Evolutionary conservation across 92 coral and sea anemone genomes (phyloP), one percentile per base, ranked within the genome.

Genomic region (Phenganax stokvisi): DNA sequence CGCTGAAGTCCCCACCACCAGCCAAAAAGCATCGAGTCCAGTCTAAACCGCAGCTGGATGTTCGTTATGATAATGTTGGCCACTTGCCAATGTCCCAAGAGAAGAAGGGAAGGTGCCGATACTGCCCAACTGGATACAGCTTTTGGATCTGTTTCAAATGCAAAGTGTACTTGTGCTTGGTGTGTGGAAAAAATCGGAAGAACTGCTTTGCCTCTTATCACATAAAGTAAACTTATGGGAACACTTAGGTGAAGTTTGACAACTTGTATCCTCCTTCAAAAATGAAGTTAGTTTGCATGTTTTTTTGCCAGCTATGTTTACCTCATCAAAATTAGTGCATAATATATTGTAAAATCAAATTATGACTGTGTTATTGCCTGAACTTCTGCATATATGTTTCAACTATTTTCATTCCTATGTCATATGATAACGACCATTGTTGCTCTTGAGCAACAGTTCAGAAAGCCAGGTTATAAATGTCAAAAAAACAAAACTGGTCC

Each of bases 131-230:
- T 52, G 62, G 62, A 9, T 68, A 10, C 13, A 68, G 73, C 53
- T 37, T n/a, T 73, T 73, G 77, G 77, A 73, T 30, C 10, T 73
- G 60, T 11, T 52, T 30, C 37, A 73, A 56, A 11, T 51, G 77
- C 30, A 73, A 73, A 15, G 77, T 73, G 0, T 73, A 51, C 29
- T 27, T 73, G 77, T 73, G 77, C 77, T 2, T 73, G 27, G 77
- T 73, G 9, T 73, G 60, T 52, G 77, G 77, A 8, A 73, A 51
- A 13, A 73, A 51, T 31, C 77, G 0, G 3, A 73, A 54, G 27
- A 73, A 73, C 77, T 73, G 77, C 59, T 73, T 73, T 73, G 30
- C 31, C 20, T 12, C 77, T 0, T 73, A n/a, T 16, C 58, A 73
- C 44, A 0, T 3, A 29, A 73, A 73, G 51, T 73, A 73, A 30